A percentile compares a stretch with the other conserved stretches of the same genome.
phyloP scores from a whole-genome alignment of 2,797 vertebrate species.

The Taenioides sp. region DNA sequence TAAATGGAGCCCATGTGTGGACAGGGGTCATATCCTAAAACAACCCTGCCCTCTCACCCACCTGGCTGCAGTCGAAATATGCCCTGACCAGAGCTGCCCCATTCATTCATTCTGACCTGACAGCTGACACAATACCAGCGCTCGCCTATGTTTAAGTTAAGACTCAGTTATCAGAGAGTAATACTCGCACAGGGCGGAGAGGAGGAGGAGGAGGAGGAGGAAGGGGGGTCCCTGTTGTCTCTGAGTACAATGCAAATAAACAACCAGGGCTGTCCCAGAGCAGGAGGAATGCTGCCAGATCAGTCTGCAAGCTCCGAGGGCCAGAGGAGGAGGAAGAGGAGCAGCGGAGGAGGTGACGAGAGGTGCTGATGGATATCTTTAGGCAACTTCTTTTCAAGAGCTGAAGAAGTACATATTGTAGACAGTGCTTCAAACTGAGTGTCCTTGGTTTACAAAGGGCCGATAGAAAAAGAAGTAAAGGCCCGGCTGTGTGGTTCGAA shows the following conservation, averaged over 20 bases:
- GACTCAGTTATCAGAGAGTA: background rate
- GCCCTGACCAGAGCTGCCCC: background rate
- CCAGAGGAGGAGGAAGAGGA: background rate
- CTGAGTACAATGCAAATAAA: background rate
- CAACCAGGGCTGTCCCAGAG: background rate
- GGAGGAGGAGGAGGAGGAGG: background rate
- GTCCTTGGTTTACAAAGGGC: background rate
- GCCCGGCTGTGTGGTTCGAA: background rate
- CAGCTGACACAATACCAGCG: background rate
- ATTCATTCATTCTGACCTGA: background rate
- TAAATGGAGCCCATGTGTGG: conserved; percentile 1
- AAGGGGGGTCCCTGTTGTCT: background rate
- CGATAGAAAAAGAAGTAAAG: background rate
- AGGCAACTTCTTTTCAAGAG: background rate
- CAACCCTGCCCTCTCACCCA: conserved; percentile 6
- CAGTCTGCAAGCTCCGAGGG: background rate
- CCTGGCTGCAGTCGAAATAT: background rate
- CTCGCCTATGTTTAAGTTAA: background rate
- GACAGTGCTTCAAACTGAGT: no score
- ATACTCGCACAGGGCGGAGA: background rate
- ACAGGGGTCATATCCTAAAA: conserved; percentile 4
- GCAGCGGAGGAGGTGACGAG: background rate
- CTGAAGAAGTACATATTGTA: background rate
- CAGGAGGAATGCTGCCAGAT: background rate
- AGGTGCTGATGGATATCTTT: background rate